Percentiles rank a stretch among this genome's conserved stretches.
Conservation (phyloP, 1,140 invertebrate genomes). For the Scaptomyza hsui region DNA sequence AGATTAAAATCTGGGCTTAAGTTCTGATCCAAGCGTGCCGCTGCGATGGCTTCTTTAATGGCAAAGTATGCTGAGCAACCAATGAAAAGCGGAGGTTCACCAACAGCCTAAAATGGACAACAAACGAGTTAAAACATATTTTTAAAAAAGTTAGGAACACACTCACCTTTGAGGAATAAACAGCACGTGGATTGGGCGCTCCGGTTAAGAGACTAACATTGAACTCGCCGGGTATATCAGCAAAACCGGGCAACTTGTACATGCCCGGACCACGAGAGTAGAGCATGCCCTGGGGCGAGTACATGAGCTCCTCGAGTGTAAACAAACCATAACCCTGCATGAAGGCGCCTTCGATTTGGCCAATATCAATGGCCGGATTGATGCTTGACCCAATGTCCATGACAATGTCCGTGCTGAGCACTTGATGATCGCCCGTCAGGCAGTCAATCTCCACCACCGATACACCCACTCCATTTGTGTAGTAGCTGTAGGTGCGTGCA, state of each 20-base stretch:
- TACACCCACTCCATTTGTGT: conserved; percentile 91
- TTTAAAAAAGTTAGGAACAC: no score
- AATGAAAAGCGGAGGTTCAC: conserved; percentile 96
- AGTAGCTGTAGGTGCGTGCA: conserved; percentile 92
- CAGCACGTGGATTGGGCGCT: conserved; percentile 93
- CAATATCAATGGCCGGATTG: conserved; percentile 98
- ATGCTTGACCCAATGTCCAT: conserved; percentile 97
- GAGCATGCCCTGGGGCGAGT: conserved; percentile 92
- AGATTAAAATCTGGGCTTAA: conserved; percentile 88
- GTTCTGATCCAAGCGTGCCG: conserved; percentile 90
- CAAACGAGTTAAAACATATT: neutral
- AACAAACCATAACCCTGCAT: conserved; percentile 97
- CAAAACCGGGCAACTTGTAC: conserved; percentile 96
- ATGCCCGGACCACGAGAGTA: conserved; percentile 94
- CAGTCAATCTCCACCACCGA: conserved; percentile 95
- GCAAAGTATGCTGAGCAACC: conserved; percentile 95
- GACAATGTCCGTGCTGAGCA: conserved; percentile 95
- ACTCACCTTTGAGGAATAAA: conserved; percentile 96
- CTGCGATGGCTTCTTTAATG: conserved; percentile 93
- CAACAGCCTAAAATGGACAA: conserved; percentile 89
- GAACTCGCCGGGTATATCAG: conserved; percentile 95
- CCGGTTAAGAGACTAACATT: conserved; percentile 96
- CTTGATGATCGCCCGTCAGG: conserved; percentile 94
- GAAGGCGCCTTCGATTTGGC: conserved; percentile 97
- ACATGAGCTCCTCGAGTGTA: conserved; percentile 94